phyloP scores from a whole-genome alignment of 2,888 invertebrate species.

The Liposcelis brunnea region DNA sequence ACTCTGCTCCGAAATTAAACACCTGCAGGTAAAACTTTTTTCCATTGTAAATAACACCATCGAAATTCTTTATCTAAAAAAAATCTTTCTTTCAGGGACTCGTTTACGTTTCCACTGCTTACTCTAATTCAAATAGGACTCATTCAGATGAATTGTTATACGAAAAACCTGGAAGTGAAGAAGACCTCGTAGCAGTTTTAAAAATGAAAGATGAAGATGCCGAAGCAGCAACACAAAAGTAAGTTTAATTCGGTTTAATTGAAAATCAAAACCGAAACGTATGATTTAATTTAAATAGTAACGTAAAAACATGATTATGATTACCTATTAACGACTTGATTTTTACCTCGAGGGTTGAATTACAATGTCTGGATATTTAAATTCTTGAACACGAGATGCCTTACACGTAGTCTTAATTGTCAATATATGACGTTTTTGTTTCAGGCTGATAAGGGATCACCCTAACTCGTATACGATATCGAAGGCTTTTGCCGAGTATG shows the following conservation, averaged over 20 bases:
- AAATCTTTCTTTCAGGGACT: constrained; percentile 35
- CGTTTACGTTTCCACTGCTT: constrained; percentile 89
- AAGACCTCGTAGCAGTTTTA: constrained; percentile 46
- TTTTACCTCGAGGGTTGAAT: too few species aligned
- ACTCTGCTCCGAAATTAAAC: constrained; percentile 55
- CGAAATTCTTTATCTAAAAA: not conserved
- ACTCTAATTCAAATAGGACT: constrained; percentile 65
- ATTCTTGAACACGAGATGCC: too few species aligned
- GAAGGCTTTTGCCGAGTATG: constrained; percentile 85
- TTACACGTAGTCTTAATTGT: too few species aligned
- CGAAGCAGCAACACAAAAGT: constrained; percentile 46
- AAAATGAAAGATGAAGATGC: constrained; percentile 41
- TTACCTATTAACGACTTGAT: too few species aligned
- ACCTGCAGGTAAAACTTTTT: constrained; percentile 42
- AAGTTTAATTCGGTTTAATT: constrained; percentile 20
- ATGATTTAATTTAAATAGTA: too few species aligned
- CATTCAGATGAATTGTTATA: constrained; percentile 70
- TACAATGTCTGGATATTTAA: too few species aligned
- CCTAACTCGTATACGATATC: constrained; percentile 94
- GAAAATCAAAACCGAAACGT: not conserved
- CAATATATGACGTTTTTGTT: constrained; percentile 16
- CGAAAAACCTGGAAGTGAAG: constrained; percentile 51
- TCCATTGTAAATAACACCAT: not conserved
- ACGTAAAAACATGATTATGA: too few species aligned
- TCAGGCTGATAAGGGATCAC: constrained; percentile 51